Conservation (phyloP, 2,113 vertebrate genomes). For the Callipepla californica region DNA sequence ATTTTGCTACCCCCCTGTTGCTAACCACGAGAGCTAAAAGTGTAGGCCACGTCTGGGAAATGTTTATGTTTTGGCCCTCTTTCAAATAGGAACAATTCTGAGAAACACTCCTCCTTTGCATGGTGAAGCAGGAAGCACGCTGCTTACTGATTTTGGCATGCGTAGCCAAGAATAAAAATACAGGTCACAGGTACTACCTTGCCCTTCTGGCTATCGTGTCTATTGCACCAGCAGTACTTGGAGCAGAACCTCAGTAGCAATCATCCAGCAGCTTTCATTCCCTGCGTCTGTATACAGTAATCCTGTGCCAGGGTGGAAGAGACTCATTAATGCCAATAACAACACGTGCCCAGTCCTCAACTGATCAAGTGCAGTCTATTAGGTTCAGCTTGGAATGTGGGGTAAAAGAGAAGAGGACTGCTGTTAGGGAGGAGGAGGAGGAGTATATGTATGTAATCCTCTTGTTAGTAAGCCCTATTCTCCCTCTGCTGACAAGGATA, state of each 20-base stretch:
- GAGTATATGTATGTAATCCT: neutral
- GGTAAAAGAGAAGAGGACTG: neutral
- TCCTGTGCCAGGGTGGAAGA: neutral
- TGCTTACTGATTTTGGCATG: neutral
- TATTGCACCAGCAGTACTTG: neutral
- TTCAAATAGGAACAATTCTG: conserved; percentile 10
- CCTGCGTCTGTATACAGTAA: neutral
- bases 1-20: conserved; percentile 25
- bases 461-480: neutral
- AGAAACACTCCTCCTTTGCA: neutral
- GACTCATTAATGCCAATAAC: neutral
- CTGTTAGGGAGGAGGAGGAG: neutral
- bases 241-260: neutral
- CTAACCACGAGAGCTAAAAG: conserved; percentile 43
- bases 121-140: neutral
- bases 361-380: neutral
- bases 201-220: neutral
- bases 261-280: neutral
- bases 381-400: neutral
- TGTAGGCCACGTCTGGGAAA: conserved; percentile 27
- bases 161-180: neutral
- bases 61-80: conserved; percentile 4
- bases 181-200: neutral
- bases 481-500: neutral
- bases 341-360: neutral